phyloP scores from a whole-genome alignment of 2,797 vertebrate genomes.

The Characodon lateralis region DNA sequence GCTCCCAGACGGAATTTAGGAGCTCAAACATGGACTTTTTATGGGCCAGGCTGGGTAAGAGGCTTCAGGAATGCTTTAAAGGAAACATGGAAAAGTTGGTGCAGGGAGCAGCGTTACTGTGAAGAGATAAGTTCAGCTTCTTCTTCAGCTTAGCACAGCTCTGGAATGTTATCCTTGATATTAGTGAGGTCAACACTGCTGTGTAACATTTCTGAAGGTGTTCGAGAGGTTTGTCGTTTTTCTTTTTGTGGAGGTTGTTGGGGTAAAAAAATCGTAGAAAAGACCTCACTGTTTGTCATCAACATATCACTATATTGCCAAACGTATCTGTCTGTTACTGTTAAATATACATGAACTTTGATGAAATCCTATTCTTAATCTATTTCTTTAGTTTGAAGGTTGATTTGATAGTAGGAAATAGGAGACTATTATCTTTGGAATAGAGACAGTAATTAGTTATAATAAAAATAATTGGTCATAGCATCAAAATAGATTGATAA shows the following conservation, averaged over 20 bases:
- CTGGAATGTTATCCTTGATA: slow-evolving; percentile 55
- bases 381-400: not conserved
- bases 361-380: too few species aligned
- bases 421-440: not conserved
- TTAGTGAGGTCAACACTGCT: not conserved
- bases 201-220: not conserved
- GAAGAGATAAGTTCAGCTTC: slow-evolving; percentile 13
- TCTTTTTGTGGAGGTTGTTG: not conserved
- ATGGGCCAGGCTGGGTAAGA: slow-evolving; percentile 66
- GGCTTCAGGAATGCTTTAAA: not conserved
- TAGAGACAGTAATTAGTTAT: not conserved
- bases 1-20: slow-evolving; percentile 16
- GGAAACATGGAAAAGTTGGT: slow-evolving; percentile 1
- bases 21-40: slow-evolving; percentile 60
- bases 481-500: too few species aligned
- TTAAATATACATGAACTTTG: too few species aligned
- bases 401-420: not conserved
- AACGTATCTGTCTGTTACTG: too few species aligned
- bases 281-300: not conserved
- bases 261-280: not conserved
- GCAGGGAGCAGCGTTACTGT: slow-evolving; percentile 28
- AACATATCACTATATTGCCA: not conserved
- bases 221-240: not conserved
- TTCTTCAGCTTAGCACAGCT: slow-evolving; percentile 27
- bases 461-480: not conserved